Percentiles rank a stretch among this genome's conserved stretches.
These are phyloP conservation scores for Galleria mellonella DNA, from an alignment of 1,140 invertebrate species.

Conservation along the genomic window DNA sequence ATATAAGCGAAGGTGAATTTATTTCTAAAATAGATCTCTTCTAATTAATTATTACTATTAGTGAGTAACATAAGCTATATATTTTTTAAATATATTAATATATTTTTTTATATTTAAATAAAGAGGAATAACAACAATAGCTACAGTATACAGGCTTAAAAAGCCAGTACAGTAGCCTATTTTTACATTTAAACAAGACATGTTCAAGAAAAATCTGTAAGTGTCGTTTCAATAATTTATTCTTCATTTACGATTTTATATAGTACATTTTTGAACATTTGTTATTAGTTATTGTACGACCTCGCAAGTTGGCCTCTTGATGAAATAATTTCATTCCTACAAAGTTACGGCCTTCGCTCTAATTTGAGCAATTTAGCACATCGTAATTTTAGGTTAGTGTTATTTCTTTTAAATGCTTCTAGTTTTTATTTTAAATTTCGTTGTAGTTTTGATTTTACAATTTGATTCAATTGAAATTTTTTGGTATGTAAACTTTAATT, in stretches of 20 bases:
- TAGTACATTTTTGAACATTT: neutral
- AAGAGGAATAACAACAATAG: no score
- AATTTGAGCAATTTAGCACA: conserved; percentile 35
- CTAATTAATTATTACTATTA: no score
- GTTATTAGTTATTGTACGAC: conserved; percentile 10
- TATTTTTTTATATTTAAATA: no score
- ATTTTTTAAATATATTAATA: no score
- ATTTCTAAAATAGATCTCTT: no score
- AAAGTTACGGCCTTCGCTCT: conserved; percentile 24
- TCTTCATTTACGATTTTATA: neutral
- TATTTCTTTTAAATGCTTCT: conserved; percentile 6
- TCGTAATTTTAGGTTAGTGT: conserved; percentile 12
- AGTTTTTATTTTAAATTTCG: neutral
- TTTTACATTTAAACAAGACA: neutral
- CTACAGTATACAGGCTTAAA: no score
- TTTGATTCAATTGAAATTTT: neutral
- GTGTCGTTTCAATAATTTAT: no score
- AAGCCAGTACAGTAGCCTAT: no score
- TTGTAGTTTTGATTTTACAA: no score
- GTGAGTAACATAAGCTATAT: no score
- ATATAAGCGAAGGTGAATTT: no score
- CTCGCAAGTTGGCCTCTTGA: conserved; percentile 18
- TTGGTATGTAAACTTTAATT: no score
- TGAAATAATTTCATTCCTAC: conserved; percentile 28
- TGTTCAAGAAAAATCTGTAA: neutral